phyloP scores from a whole-genome alignment of 2,888 invertebrate species.

The Dysmachus trigonus region DNA sequence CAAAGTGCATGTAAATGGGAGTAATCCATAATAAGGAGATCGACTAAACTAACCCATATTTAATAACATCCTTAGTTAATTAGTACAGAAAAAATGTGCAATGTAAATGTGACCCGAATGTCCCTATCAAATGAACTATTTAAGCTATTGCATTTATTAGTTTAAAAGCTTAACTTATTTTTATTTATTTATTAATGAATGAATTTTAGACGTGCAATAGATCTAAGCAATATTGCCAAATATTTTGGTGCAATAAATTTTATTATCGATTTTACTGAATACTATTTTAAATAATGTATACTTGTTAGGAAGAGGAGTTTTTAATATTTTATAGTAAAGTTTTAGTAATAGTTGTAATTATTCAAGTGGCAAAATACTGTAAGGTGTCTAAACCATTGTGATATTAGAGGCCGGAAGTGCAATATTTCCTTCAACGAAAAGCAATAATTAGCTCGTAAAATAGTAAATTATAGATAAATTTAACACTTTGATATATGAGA shows the following conservation, averaged over 20 bases:
- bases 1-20: too few relatives aligned
- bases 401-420: slow-evolving; percentile 50
- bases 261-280: neutral
- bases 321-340: neutral
- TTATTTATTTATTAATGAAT: slow-evolving; percentile 14
- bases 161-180: neutral
- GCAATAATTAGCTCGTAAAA: slow-evolving; percentile 1
- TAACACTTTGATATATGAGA: neutral
- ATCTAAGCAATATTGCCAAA: slow-evolving; percentile 4
- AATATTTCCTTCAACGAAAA: slow-evolving; percentile 41
- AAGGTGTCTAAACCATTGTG: slow-evolving; percentile 44
- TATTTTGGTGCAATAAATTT: slow-evolving; percentile 35
- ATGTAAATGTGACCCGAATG: neutral
- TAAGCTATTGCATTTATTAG: slow-evolving; percentile 6
- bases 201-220: slow-evolving; percentile 15
- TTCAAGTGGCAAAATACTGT: neutral
- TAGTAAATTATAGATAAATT: neutral
- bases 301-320: neutral
- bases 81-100: neutral
- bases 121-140: neutral
- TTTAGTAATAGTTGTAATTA: neutral
- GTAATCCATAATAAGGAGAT: neutral
- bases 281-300: neutral
- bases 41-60: neutral
- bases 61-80: neutral